phyloP scores from a whole-genome alignment of 2,113 vertebrate genomes.

The Brachionichthys hirsutus region DNA sequence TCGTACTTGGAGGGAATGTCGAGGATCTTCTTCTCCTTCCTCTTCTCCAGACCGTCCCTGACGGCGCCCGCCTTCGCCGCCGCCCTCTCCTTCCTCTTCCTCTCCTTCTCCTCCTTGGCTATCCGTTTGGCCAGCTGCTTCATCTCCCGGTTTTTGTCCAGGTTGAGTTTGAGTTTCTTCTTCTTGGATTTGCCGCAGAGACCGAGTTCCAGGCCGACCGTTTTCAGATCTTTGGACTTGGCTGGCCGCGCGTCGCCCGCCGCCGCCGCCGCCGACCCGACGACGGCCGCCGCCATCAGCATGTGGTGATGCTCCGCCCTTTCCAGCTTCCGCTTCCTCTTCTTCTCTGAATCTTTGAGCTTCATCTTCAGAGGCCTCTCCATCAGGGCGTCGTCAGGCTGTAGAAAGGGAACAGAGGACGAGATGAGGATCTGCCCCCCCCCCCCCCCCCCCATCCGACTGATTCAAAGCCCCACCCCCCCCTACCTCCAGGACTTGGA shows the following conservation, averaged over 20 bases:
- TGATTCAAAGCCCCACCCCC: background rate
- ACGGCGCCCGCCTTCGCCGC: constrained; percentile 85
- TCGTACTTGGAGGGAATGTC: constrained; percentile 98
- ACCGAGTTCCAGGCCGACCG: constrained; percentile 84
- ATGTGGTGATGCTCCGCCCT: constrained; percentile 89
- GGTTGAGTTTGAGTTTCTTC: constrained; percentile 93
- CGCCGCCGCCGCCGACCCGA: constrained; percentile 66
- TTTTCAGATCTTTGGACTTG: constrained; percentile 91
- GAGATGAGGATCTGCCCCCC: background rate
- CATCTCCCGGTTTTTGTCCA: constrained; percentile 92
- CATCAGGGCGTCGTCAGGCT: constrained; percentile 88
- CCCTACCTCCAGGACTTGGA: constrained; percentile 95
- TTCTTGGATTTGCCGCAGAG: constrained; percentile 89
- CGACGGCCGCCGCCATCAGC: constrained; percentile 65
- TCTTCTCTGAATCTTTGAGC: constrained; percentile 91
- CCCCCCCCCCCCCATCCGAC: background rate
- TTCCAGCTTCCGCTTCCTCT: constrained; percentile 90
- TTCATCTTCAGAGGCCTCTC: constrained; percentile 92
- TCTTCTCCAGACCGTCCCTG: constrained; percentile 88
- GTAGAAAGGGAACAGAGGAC: background rate
- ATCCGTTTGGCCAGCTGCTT: constrained; percentile 94
- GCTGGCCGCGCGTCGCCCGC: constrained; percentile 68
- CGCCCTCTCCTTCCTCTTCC: constrained; percentile 93
- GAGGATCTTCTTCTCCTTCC: constrained; percentile 92
- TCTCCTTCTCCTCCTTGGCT: constrained; percentile 94